Base-by-base conservation (phyloP, 2,888 invertebrate species). In the Epirrita christyi region DNA sequence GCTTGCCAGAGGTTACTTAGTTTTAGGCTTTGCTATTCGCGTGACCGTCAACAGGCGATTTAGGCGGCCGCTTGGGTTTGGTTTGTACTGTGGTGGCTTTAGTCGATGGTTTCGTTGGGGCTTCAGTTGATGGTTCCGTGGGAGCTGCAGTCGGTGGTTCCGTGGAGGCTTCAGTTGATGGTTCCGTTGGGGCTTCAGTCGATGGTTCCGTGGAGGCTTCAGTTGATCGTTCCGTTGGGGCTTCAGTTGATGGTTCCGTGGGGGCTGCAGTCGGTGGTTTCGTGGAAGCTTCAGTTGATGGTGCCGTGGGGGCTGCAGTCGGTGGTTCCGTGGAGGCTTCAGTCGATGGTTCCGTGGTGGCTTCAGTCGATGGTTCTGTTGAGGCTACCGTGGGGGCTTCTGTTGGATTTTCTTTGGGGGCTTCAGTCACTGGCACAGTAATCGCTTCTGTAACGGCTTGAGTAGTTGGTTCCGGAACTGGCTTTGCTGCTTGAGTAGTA, bases 401-500 rank as follows among this genome's bases (percentile, higher is more conserved):
- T 8, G 9, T 41, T 8, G 11, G 58, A 37, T 0, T 59, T 21
- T 9, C 49, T 21, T 1, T 64, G 10, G 15, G 2, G 21, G 21
- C 2, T 28, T 43, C 13, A 11, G 9, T 41, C 6, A n/a, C 58
- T 40, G 0, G 59, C 14, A 9, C 49, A 14, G 2, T 64, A 0
- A 8, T 3, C 62, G 21, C 15, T 14, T 40, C 38, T 1, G 38
- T 40, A 40, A 15, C 15, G 0, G 42, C 27, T 4, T 27, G 27
- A 6, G 43, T 43, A 13, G 29, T 29, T 28, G n/a, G 6, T 44
- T 29, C 11, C 4, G 11, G 8, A 8, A 11, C 1, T 8, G 13
- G 43, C 11, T 43, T 8, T n/a, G 58, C 40, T 0, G 61, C 11
- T n/a, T 52, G 13, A 2, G 60, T 36, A 9, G 63, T 38, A 0